Evolutionary conservation across 2,113 vertebrate species (phyloP).

Genomic region (Lanius ludovicianus): DNA sequence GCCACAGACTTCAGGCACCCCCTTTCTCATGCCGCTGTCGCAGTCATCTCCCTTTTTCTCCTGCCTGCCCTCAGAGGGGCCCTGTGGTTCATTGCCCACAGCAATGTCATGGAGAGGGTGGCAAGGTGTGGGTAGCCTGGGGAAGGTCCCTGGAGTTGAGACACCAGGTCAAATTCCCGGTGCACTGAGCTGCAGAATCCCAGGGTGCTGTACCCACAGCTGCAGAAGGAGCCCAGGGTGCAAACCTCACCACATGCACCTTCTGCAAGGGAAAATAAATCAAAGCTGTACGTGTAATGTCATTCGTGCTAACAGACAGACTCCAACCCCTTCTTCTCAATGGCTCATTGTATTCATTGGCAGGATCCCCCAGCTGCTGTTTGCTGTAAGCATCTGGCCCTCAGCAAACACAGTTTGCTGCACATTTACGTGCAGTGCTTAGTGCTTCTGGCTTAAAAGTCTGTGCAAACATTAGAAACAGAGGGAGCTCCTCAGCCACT

Average conservation of each 20-base stretch:
- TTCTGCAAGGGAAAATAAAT: not conserved
- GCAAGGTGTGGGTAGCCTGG: not conserved
- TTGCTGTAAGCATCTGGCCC: not conserved
- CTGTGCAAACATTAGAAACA: not conserved
- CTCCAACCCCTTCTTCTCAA: not conserved
- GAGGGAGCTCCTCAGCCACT: slow-evolving; percentile 19
- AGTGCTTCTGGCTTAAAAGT: not conserved
- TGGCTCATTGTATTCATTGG: not conserved
- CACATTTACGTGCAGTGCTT: accelerated
- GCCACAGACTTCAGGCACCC: not conserved
- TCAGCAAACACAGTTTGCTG: not conserved
- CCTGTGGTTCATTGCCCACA: accelerated
- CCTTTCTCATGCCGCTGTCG: not conserved
- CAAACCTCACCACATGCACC: not conserved
- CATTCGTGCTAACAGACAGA: not conserved
- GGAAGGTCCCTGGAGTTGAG: not conserved
- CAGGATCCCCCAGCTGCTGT: not conserved
- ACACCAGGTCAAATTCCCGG: not conserved
- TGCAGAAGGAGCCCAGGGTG: not conserved
- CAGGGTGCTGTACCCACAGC: not conserved
- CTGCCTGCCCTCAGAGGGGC: not conserved
- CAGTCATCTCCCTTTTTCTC: not conserved
- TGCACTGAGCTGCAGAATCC: not conserved
- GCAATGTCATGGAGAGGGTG: not conserved
- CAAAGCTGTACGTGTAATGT: accelerated